Evolutionary conservation across 2,797 vertebrate species (phyloP).

Genomic region (Australoheros facetus): DNA sequence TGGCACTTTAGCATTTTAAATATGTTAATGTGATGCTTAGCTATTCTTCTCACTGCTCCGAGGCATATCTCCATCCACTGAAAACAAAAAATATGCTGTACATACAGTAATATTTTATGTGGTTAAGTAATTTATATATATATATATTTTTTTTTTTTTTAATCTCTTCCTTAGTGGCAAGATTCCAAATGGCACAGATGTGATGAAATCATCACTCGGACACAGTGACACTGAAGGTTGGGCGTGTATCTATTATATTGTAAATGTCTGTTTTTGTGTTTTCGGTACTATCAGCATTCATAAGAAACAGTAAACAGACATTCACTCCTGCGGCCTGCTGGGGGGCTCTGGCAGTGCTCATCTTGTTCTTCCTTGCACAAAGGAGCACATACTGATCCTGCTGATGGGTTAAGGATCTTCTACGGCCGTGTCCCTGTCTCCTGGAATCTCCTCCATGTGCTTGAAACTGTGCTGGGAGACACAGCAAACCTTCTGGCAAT

Average conservation of each 20-base stretch:
- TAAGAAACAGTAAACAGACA: too few relatives aligned
- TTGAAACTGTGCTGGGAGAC: too few relatives aligned
- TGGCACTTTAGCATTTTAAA: neutral
- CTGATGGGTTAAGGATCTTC: too few relatives aligned
- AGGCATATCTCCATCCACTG: neutral
- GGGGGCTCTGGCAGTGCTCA: too few relatives aligned
- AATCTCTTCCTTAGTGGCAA: constrained; percentile 84
- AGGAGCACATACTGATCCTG: too few relatives aligned
- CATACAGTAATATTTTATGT: neutral
- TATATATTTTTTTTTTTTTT: neutral
- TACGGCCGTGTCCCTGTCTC: too few relatives aligned
- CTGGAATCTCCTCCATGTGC: too few relatives aligned
- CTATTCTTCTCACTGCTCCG: neutral
- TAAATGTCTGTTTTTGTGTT: neutral
- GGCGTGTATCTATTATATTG: neutral
- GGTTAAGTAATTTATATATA: neutral
- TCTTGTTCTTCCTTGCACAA: too few relatives aligned
- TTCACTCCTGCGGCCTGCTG: too few relatives aligned
- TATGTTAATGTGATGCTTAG: neutral
- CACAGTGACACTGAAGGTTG: constrained; percentile 89
- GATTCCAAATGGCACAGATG: constrained; percentile 88
- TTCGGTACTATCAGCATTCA: too few relatives aligned
- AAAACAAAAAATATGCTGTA: neutral
- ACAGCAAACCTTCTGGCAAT: too few relatives aligned
- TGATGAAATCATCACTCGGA: constrained; percentile 81